Evolutionary conservation across 2,113 vertebrate species (phyloP).

Genomic region (Mionectes macconnelli): DNA sequence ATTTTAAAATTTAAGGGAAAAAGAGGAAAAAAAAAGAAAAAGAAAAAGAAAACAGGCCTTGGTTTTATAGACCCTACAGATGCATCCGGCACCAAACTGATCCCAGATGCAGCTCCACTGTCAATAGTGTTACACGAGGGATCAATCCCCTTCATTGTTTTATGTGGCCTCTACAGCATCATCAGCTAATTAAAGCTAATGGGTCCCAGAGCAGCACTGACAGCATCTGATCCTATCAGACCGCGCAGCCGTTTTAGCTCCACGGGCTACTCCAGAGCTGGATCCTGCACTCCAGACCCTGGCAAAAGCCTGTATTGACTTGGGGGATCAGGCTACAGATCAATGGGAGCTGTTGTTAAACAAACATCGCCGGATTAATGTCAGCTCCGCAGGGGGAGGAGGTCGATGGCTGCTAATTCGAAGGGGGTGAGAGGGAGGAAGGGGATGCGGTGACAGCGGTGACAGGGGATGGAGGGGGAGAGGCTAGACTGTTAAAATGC

Average conservation of each 20-base stretch:
- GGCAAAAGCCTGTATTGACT: slow-evolving; percentile 15
- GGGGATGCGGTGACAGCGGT: slow-evolving; percentile 5
- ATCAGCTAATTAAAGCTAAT: slow-evolving; percentile 49
- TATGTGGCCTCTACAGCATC: slow-evolving; percentile 54
- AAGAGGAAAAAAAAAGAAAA: not conserved
- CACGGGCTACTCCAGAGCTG: not conserved
- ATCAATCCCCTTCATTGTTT: slow-evolving; percentile 65
- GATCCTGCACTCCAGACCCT: slow-evolving; percentile 26
- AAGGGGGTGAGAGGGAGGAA: not conserved
- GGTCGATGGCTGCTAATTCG: slow-evolving; percentile 49
- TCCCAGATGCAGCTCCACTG: slow-evolving; percentile 48
- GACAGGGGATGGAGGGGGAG: not conserved
- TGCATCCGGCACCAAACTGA: slow-evolving; percentile 42
- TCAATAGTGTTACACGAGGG: slow-evolving; percentile 55
- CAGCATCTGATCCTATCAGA: not conserved
- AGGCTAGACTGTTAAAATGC: not conserved
- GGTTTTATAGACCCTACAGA: slow-evolving; percentile 53
- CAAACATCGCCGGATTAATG: not conserved
- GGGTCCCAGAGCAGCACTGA: slow-evolving; percentile 49
- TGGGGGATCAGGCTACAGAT: slow-evolving; percentile 39
- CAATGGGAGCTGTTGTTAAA: slow-evolving; percentile 19
- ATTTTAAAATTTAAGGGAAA: not conserved
- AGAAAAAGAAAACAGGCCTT: not conserved
- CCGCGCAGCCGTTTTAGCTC: not conserved
- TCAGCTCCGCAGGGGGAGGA: slow-evolving; percentile 39